Evolutionary conservation across 2,113 vertebrate species (phyloP).

Genomic region (Dromaius novaehollandiae): DNA sequence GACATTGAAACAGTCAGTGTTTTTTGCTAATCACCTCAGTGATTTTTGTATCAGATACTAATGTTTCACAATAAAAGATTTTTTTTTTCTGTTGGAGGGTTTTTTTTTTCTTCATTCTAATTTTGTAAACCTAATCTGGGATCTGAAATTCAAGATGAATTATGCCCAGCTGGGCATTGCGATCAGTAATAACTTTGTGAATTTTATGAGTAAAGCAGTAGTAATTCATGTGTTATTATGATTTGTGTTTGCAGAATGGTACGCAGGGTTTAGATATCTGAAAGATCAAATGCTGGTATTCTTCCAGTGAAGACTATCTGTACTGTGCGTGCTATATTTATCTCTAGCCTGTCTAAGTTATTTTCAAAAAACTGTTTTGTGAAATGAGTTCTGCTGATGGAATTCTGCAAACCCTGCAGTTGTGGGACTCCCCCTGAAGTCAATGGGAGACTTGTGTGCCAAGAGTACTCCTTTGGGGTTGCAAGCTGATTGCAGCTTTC

Average conservation of each 20-base stretch:
- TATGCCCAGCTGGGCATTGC: neutral
- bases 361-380: neutral
- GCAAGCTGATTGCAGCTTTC: constrained; percentile 28
- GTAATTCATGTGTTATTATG: neutral
- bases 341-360: neutral
- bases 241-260: neutral
- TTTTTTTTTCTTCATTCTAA: neutral
- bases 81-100: neutral
- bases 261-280: neutral
- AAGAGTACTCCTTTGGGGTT: neutral
- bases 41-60: neutral
- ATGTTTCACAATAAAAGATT: neutral
- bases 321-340: neutral
- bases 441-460: neutral
- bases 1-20: rapidly evolving
- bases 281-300: neutral
- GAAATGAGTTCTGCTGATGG: neutral
- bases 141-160: neutral
- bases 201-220: neutral
- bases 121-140: neutral
- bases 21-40: neutral
- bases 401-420: neutral
- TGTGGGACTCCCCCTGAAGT: neutral
- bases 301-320: neutral
- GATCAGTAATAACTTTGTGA: neutral